Conservation (phyloP, 2,113 vertebrate species). For the Monopterus albus region DNA sequence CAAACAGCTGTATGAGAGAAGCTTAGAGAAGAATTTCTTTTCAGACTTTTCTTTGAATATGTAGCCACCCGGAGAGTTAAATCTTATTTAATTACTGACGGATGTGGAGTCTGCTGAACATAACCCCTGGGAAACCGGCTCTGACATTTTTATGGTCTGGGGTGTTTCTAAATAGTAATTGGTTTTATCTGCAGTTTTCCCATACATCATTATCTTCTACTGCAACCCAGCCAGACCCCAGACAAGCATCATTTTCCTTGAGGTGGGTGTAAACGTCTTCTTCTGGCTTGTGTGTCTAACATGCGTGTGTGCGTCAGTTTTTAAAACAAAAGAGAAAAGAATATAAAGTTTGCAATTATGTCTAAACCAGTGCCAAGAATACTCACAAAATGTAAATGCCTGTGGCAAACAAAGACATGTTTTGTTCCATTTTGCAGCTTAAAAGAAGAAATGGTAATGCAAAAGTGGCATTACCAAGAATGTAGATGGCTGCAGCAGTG, state of each 20-base stretch:
- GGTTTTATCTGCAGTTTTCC: conserved; percentile 67
- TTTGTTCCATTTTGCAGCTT: conserved; percentile 26
- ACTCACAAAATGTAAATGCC: conserved; percentile 44
- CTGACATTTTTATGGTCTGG: conserved; percentile 59
- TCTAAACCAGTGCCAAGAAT: conserved; percentile 51
- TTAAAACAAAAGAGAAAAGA: conserved; percentile 63
- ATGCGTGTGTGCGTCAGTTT: conserved; percentile 33
- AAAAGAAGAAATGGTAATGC: conserved; percentile 32
- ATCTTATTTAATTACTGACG: conserved; percentile 44
- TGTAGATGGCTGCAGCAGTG: conserved; percentile 41
- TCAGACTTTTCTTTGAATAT: conserved; percentile 19
- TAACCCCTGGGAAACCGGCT: conserved; percentile 42
- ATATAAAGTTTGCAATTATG: conserved; percentile 69
- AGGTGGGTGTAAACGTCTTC: conserved; percentile 69
- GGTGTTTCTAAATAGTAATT: conserved; percentile 64
- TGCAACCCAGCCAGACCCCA: conserved; percentile 51
- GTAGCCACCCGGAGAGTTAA: conserved; percentile 38
- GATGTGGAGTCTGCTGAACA: conserved; percentile 53
- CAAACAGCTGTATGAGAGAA: neutral
- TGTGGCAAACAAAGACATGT: conserved; percentile 20
- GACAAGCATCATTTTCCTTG: conserved; percentile 70
- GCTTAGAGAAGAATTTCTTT: conserved; percentile 9
- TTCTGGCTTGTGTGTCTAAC: conserved; percentile 40
- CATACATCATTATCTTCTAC: conserved; percentile 65
- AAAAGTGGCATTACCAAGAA: conserved; percentile 32